phyloP scores from a whole-genome alignment of 1,140 invertebrate genomes.

The roundworm (Caenorhabditis elegans) region WBcel235 BX284606.5:14138501-14139000 shows the following conservation, averaged over 20 bases:
- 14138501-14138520: conserved; percentile 81
- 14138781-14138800: not conserved
- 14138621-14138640: conserved; percentile 86
- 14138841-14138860: conserved; percentile 86
- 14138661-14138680: conserved; percentile 77
- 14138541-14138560: conserved; percentile 69
- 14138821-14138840: conserved; percentile 86
- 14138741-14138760: conserved; percentile 97
- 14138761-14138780: conserved; percentile 80
- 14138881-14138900: conserved; percentile 88
- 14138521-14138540: conserved; percentile 75
- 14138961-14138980: conserved; percentile 81
- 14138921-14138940: conserved; percentile 70
- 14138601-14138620: conserved; percentile 84
- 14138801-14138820: conserved; percentile 66
- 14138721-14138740: conserved; percentile 94
- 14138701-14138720: conserved; percentile 95
- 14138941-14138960: conserved; percentile 68
- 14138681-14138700: conserved; percentile 86
- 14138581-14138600: conserved; percentile 84
- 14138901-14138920: conserved; percentile 76
- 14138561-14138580: conserved; percentile 64
- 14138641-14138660: conserved; percentile 77
- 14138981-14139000: conserved; percentile 88
- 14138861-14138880: conserved; percentile 94